Conservation (phyloP, 1,140 invertebrate species). For the Scaptomyza montana region DNA sequence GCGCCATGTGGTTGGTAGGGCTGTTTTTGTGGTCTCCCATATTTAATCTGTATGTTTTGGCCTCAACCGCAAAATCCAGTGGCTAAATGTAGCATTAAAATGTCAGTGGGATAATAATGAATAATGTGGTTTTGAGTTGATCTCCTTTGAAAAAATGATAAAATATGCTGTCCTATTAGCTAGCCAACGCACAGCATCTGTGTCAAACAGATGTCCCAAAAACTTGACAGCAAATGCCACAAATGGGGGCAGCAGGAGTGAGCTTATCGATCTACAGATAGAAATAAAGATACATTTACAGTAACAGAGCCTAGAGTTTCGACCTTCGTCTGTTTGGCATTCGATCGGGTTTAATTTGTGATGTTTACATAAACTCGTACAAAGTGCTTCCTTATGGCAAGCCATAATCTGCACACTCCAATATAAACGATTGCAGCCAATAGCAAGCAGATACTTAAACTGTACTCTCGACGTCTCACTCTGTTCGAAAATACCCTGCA, state of each 20-base stretch:
- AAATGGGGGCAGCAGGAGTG: background rate
- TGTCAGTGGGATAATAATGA: background rate
- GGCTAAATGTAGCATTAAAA: conserved; percentile 39
- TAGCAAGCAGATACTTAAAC: conserved; percentile 24
- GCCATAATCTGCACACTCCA: conserved; percentile 43
- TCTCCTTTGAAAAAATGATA: background rate
- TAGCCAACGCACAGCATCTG: conserved; percentile 24
- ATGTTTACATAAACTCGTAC: conserved; percentile 48
- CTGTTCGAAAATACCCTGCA: conserved; percentile 6
- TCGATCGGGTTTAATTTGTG: conserved; percentile 19
- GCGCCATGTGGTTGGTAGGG: conserved; percentile 41
- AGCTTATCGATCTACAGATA: conserved; percentile 21
- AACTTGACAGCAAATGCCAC: conserved; percentile 11
- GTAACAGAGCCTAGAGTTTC: background rate
- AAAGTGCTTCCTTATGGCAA: conserved; percentile 42
- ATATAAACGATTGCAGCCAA: conserved; percentile 42
- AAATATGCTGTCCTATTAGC: conserved; percentile 18
- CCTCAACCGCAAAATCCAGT: conserved; percentile 40
- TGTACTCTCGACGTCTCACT: conserved; percentile 16
- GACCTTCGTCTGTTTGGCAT: conserved; percentile 26
- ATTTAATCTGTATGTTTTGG: background rate
- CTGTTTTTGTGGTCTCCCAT: conserved; percentile 20
- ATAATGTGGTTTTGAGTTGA: conserved; percentile 20
- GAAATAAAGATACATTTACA: conserved; percentile 1
- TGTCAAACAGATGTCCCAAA: conserved; percentile 18